Evolutionary conservation across 53 echinoderm and acorn worm species (phyloP), one percentile per base, ranked within the genome.

Genomic region (Actinopyga echinites): DNA sequence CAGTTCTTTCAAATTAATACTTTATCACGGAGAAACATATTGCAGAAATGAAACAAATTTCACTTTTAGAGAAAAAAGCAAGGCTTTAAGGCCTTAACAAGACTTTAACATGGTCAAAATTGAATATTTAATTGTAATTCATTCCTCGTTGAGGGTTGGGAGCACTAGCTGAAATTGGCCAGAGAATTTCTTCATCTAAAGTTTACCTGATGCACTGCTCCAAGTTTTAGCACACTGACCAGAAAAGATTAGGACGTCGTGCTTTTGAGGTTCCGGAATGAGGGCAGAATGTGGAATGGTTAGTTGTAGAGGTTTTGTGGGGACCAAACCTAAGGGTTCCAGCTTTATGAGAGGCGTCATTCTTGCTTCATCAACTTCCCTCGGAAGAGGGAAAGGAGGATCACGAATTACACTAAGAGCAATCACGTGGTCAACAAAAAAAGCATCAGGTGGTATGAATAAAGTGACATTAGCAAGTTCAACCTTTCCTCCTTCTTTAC

Each of bases 271-370:
- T 40, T 73, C 74, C 13, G 74, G 74, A 21, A 73, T 73, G 11
- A 73, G 10, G 5, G 74, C 43, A 21, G 45, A 73, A 43, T 38
- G 24, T 19, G 74, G 74, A 40, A 73, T 40, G 13, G 23, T 44
- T 25, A 73, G 43, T 8, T 25, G 7, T 2, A 21, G 22, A 38
- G 74, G n/a, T 7, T 40, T 45, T 13, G 1, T n/a, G 20, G 42
- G n/a, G 2, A 21, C 25, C 5, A 73, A 43, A 8, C 43, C 45
- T 40, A 17, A 21, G 15, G 74, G 74, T 26, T 73, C 74, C 5
- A 73, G 24, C 21, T 73, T 73, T 38, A 73, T 44, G 25, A 73
- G 74, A n/a, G 74, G 74, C 40, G 74, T 73, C 45, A 73, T 73
- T 25, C 74, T 29, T 0, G 38, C 8, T 9, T 43, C 21, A 17